A percentile compares a stretch with the other conserved stretches of the same genome.
phyloP scores from a whole-genome alignment of 2,888 invertebrate species.

The Hypsopygia costalis region DNA sequence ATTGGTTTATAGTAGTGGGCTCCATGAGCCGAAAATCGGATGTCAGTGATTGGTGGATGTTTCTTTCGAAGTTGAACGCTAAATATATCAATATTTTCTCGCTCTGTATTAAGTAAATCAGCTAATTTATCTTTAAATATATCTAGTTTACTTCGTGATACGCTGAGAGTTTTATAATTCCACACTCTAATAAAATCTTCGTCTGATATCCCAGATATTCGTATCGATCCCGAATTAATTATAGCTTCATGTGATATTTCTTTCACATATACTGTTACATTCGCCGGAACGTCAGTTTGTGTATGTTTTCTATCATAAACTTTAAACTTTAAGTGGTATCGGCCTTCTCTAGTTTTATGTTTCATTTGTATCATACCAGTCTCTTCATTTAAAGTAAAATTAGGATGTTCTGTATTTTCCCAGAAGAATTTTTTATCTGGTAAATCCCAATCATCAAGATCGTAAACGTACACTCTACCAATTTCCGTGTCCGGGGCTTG shows the following conservation, averaged over 20 bases:
- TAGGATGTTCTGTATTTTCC: constrained; percentile 92
- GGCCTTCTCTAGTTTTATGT: constrained; percentile 94
- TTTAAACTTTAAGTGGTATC: constrained; percentile 89
- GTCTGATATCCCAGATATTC: constrained; percentile 95
- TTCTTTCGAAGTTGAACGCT: constrained; percentile 94
- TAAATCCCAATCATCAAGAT: constrained; percentile 99
- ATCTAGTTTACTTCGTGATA: constrained; percentile 93
- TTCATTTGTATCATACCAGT: constrained; percentile 98
- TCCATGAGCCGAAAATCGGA: constrained; percentile 96
- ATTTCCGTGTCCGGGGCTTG: constrained; percentile 94
- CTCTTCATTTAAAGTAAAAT: constrained; percentile 93
- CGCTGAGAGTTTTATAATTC: constrained; percentile 93
- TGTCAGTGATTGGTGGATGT: constrained; percentile 93
- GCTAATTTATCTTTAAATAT: constrained; percentile 93
- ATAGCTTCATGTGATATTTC: constrained; percentile 98
- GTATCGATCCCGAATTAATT: constrained; percentile 95
- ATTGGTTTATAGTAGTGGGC: constrained; percentile 98
- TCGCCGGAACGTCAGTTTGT: constrained; percentile 97
- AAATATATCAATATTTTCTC: constrained; percentile 96
- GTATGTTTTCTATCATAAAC: constrained; percentile 97
- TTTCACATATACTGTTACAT: constrained; percentile 96
- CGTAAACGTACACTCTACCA: constrained; percentile 97
- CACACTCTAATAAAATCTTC: constrained; percentile 97
- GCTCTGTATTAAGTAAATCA: constrained; percentile 90
- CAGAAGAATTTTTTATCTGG: constrained; percentile 98